Base-by-base conservation (phyloP, 2,113 vertebrate genomes). In the Siniperca chuatsi region DNA sequence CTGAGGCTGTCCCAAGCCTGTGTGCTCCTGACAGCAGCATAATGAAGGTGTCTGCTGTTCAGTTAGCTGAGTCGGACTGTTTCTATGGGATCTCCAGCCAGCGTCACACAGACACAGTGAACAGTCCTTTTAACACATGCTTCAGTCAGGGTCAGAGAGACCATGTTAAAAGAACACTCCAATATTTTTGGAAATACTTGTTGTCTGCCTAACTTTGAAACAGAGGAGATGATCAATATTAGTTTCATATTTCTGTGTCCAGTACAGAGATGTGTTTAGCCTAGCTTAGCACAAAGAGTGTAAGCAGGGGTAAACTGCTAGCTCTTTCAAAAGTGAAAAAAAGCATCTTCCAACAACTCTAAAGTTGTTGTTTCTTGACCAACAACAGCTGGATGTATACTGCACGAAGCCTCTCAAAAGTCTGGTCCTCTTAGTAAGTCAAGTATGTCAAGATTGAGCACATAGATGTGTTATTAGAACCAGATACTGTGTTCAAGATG, bases 31-130 rank as follows among this genome's bases (percentile, higher is more conserved):
- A 83, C 83, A 86, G 87, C 74, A 76, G 60, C 83, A 85, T 89
- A 89, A 85, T 89, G 83, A 85, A 89, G 83, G 72, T 80, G 78
- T 89, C 81, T 86, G 57, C 84, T 86, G 84, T 33, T 81, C 87
- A 89, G 62, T 89, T 86, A 81, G 87, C 84, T 84, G 73, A 89
- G 73, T 86, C 80, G 48, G 77, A 76, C 84, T 83, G 69, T 80
- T 89, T 89, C 73, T 10, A 15, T 81, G 72, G 72, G 73, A 78
- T 77, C 76, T 78, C 54, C 37, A 64, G 71, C 68, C 57, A 42
- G 76, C 82, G 76, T 80, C 15, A 2, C 50, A 33, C 55, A 79
- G 61, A 68, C 60, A 58, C 71, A 79, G 79, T 16, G 1, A 80
- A 76, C 54, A 55, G 75, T 60, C 72, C 67, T 78, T 89, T 86